Evolutionary conservation across 2,113 vertebrate genomes (phyloP).

Genomic region (Cyanoramphus novaezelandiae): DNA sequence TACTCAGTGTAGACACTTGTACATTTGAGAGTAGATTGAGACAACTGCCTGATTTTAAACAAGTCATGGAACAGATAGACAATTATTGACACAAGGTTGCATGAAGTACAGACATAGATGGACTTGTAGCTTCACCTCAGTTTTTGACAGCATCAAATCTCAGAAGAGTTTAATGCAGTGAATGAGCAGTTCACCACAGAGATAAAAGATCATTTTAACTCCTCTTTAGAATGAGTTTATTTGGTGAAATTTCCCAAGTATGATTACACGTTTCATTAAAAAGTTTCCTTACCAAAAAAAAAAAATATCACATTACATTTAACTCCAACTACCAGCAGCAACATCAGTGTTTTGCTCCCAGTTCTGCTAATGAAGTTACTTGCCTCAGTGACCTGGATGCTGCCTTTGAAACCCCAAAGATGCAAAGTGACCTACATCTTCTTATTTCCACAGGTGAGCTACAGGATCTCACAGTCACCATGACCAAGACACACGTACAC

Average conservation of each 20-base stretch:
- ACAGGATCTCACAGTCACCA: background rate
- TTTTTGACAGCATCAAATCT: background rate
- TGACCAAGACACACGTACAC: fast-evolving
- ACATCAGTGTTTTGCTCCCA: background rate
- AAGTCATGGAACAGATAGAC: background rate
- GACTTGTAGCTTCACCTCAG: background rate
- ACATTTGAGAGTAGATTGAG: slow-evolving; percentile 12
- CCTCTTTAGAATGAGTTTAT: background rate
- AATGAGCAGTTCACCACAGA: background rate
- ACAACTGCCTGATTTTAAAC: background rate
- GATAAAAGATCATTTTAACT: background rate
- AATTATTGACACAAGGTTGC: background rate
- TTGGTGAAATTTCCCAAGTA: background rate
- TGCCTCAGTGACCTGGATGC: background rate
- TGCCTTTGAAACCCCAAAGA: background rate
- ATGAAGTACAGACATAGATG: background rate
- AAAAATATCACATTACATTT: background rate
- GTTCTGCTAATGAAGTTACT: background rate
- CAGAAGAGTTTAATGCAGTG: background rate
- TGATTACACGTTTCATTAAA: background rate
- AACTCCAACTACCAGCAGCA: background rate
- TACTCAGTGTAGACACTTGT: background rate
- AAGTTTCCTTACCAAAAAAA: too few relatives aligned
- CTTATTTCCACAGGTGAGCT: background rate
- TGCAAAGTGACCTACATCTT: background rate